Conservation (phyloP, 2,797 vertebrate genomes). For the Carapus acus region DNA sequence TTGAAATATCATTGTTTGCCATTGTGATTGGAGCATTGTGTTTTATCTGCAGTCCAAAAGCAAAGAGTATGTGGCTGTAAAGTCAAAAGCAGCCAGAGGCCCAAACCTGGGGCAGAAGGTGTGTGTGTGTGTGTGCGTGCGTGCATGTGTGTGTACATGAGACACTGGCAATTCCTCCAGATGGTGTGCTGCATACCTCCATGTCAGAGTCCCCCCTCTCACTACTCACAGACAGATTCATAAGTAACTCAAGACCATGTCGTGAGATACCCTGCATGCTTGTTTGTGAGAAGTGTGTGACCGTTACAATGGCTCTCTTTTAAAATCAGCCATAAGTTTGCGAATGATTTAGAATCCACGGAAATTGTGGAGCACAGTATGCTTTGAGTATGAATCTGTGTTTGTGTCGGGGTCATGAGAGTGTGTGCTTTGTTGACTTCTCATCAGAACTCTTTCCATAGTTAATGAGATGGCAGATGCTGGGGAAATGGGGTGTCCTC, state of each 20-base stretch:
- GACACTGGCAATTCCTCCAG: conserved; percentile 51
- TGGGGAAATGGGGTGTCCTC: conserved; percentile 68
- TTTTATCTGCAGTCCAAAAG: conserved; percentile 17
- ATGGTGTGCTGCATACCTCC: conserved; percentile 57
- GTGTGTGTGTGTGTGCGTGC: conserved; percentile 15
- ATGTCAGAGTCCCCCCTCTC: conserved; percentile 42
- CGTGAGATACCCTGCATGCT: conserved; percentile 10
- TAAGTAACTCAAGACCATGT: conserved; percentile 18
- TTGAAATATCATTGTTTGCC: neutral
- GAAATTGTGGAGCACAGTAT: neutral
- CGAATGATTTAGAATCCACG: no score
- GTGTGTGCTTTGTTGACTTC: conserved; percentile 7
- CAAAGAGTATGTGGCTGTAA: conserved; percentile 13
- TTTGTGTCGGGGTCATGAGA: neutral
- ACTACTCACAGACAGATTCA: conserved; percentile 49
- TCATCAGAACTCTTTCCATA: conserved; percentile 59
- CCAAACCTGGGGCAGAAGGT: conserved; percentile 36
- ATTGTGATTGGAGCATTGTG: conserved; percentile 10
- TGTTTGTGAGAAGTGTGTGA: conserved; percentile 14
- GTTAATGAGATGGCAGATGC: conserved; percentile 78
- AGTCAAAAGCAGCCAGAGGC: conserved; percentile 45
- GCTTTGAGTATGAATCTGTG: conserved; percentile 21
- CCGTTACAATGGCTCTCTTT: conserved; percentile 1
- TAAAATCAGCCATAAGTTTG: neutral
- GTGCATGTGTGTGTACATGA: neutral